Base-by-base conservation (phyloP, 2,888 invertebrate genomes). In the Isoperla grammatica region DNA sequence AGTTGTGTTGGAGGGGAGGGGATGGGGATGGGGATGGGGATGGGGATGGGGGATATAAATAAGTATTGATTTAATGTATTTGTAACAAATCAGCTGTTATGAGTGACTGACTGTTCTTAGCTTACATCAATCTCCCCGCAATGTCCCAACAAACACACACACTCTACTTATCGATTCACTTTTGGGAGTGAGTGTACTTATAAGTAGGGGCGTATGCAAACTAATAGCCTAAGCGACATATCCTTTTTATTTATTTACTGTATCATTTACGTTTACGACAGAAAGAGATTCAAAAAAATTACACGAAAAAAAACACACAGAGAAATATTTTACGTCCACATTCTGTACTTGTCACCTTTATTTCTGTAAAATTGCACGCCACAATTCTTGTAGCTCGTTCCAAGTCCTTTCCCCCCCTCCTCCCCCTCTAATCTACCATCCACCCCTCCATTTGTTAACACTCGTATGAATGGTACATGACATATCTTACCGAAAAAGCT, bases 401-500 rank as follows among this genome's bases (percentile, higher is more conserved):
- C 13, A 11, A 22, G 1, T 13, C 45, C 45, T 9, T 45, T 19
- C 13, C 1, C 8, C 20, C 15, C 17, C 19, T 5, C 22, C 8
- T 20, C 20, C 48, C 22, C 12, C 48, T 17, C 15, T 17, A 20
- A 22, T 35, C 49, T 12, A 37, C 29, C 54, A n/a, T 9, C 54
- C 54, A 9, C 54, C 29, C 39, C 13, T 22, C 39, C 57, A 53
- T 53, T 53, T 53, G 53, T 53, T 37, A 53, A 53, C 53, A 53
- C 39, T 37, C 53, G 37, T 20, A 53, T 39, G 39, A 17, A 53
- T 6, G 53, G 22, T 45, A 45, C 11, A 17, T 5, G 45, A 45
- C 19, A 53, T 53, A 53, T 53, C 37, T 53, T 17, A 50, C 29
- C 29, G 9, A 48, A 60, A 60, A 48, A 40, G 43, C 60, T 60